phyloP scores from a whole-genome alignment of 2,888 invertebrate genomes.

The Cetonia aurata region DNA sequence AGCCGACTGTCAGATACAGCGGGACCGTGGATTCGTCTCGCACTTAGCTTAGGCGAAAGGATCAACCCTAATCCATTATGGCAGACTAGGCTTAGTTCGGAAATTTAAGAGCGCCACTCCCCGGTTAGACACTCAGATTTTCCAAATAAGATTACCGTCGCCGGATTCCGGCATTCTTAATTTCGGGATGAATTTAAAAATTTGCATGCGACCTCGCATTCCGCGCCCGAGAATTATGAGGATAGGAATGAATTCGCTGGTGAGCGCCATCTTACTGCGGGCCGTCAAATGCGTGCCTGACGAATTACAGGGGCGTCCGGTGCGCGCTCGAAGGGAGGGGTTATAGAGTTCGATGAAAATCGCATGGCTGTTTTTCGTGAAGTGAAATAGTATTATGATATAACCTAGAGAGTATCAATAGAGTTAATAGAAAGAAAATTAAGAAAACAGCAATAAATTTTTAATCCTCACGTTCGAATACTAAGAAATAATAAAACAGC shows the following conservation, averaged over 20 bases:
- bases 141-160: constrained; percentile 51
- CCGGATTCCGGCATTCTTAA: constrained; percentile 42
- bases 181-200: constrained; percentile 42
- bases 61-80: constrained; percentile 66
- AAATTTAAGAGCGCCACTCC: constrained; percentile 54
- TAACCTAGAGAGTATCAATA: neutral
- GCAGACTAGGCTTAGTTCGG: constrained; percentile 61
- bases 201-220: constrained; percentile 32
- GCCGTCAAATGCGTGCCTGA: constrained; percentile 30
- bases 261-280: constrained; percentile 38
- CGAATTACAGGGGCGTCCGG: constrained; percentile 31
- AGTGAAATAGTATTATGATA: neutral
- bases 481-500: constrained; percentile 17
- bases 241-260: constrained; percentile 30
- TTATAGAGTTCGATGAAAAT: constrained; percentile 6
- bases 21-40: constrained; percentile 62
- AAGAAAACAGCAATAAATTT: neutral
- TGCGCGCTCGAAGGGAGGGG: constrained; percentile 21
- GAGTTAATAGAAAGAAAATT: neutral
- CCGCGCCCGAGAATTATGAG: constrained; percentile 8
- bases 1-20: constrained; percentile 61
- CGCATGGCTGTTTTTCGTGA: neutral
- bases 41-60: constrained; percentile 60
- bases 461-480: neutral
- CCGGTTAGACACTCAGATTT: constrained; percentile 52